phyloP scores from a whole-genome alignment of 2,888 invertebrate genomes.

The Tipula helvola region DNA sequence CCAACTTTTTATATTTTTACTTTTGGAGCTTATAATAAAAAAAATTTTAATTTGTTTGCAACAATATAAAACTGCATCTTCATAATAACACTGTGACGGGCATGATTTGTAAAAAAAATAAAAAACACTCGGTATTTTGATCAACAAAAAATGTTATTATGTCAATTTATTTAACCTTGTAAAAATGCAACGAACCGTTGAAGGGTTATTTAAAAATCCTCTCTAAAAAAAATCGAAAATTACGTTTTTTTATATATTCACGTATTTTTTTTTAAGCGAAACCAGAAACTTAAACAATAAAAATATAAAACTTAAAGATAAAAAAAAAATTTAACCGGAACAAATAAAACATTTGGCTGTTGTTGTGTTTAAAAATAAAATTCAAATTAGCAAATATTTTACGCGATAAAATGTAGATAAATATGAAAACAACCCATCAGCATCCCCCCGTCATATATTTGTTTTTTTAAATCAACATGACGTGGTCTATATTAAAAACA shows the following conservation, averaged over 20 bases:
- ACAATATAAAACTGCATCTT: neutral
- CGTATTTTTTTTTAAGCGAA: neutral
- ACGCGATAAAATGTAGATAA: neutral
- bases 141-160: neutral
- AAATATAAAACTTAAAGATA: constrained; percentile 1
- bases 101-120: neutral
- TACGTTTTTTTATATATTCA: neutral
- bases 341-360: neutral
- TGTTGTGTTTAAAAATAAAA: neutral
- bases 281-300: constrained; percentile 4
- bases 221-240: neutral
- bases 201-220: neutral
- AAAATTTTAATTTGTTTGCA: neutral
- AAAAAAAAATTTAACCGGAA: neutral
- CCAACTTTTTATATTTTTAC: neutral
- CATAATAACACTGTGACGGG: neutral
- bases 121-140: neutral
- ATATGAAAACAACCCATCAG: neutral
- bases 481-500: neutral
- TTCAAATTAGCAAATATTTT: neutral
- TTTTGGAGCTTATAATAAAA: neutral
- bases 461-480: neutral
- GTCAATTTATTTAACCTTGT: neutral
- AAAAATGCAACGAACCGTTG: neutral
- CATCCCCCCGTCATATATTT: neutral